A percentile compares a stretch with the other conserved stretches of the same genome.
phyloP scores from a whole-genome alignment of 2,797 vertebrate species.

The Lepus oiostolus region DNA sequence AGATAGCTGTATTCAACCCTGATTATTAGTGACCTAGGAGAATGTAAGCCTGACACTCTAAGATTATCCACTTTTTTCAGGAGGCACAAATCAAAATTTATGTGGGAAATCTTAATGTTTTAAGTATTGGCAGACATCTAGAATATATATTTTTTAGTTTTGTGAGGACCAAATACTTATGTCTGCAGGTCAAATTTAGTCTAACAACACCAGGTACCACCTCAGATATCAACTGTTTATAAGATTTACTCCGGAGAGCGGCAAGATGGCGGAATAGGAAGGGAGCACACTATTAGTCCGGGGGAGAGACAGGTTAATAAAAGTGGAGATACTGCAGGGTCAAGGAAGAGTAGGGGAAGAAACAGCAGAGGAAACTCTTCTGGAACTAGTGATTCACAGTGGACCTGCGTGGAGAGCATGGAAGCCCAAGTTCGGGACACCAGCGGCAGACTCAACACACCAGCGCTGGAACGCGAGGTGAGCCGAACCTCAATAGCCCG shows the following conservation, averaged over 20 bases:
- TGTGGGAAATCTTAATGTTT: neutral
- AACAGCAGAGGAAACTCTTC: no score
- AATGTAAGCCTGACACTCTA: neutral
- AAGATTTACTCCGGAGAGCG: neutral
- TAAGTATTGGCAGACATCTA: neutral
- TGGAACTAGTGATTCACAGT: no score
- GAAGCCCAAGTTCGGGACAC: no score
- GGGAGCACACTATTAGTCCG: no score
- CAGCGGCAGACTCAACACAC: no score
- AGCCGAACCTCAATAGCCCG: no score
- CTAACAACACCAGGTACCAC: neutral
- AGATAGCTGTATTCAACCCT: neutral
- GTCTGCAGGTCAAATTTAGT: neutral
- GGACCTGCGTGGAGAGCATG: no score
- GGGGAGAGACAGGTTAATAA: no score
- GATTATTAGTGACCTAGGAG: neutral
- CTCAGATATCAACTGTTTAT: neutral
- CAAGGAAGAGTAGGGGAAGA: no score
- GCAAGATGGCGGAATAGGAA: no score
- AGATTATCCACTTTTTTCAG: neutral
- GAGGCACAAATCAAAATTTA: slow-evolving; percentile 9
- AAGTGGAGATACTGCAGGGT: no score
- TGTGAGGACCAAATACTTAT: neutral
- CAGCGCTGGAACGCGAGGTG: no score
- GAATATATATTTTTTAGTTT: neutral